Evolutionary conservation across 2,113 vertebrate genomes (phyloP).

Genomic region (Lanius ludovicianus): DNA sequence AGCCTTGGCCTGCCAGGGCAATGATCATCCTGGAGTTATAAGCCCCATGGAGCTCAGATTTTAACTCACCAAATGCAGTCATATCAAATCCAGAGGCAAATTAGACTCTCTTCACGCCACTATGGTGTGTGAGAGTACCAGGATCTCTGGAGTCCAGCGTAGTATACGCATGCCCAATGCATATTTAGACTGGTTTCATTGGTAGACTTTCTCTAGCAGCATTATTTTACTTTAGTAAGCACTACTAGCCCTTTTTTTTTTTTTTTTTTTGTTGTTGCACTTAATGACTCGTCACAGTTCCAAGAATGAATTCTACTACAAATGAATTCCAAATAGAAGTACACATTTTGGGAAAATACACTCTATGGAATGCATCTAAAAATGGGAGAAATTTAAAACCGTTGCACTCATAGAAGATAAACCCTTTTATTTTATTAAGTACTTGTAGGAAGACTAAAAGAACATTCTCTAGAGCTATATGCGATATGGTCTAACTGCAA

Average conservation of each 20-base stretch:
- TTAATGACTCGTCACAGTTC: background rate
- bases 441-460: background rate
- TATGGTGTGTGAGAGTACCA: background rate
- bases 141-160: background rate
- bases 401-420: background rate
- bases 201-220: background rate
- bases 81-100: background rate
- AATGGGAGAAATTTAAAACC: background rate
- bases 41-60: background rate
- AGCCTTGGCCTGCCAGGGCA: background rate
- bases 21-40: background rate
- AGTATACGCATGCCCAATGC: background rate
- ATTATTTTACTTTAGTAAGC: background rate
- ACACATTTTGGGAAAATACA: background rate
- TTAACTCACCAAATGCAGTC: background rate
- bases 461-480: background rate
- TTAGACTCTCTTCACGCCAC: background rate
- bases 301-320: background rate
- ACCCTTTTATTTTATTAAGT: background rate
- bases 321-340: background rate
- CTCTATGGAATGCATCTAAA: background rate
- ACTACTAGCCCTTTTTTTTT: background rate
- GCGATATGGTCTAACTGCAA: background rate
- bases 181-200: background rate
- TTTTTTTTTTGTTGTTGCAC: background rate